A percentile compares a stretch with the other conserved stretches of the same genome.
These are phyloP conservation scores for Cyprinus carpio DNA, from an alignment of 2,113 vertebrate genomes.

Conservation along the genomic window DNA sequence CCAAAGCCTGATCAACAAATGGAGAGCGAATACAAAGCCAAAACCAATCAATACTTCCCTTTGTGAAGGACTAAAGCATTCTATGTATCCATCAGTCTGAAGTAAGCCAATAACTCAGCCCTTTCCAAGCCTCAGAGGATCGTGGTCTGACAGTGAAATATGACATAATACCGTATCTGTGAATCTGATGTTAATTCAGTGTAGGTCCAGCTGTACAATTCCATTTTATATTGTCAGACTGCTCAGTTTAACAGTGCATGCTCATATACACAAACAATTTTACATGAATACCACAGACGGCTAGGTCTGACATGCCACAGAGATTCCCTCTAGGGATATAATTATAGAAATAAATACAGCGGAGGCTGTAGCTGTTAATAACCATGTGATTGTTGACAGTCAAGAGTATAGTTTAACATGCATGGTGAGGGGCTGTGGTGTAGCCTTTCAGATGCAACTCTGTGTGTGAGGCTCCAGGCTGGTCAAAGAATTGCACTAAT, in stretches of 20 bases:
- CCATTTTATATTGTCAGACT: constrained; percentile 46
- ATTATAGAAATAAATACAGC: constrained; percentile 84
- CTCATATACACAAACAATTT: constrained; percentile 38
- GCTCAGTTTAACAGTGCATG: constrained; percentile 25
- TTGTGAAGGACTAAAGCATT: constrained; percentile 72
- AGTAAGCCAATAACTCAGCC: constrained; percentile 48
- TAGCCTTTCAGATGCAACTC: constrained; percentile 65
- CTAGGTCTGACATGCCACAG: constrained; percentile 57
- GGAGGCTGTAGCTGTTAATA: constrained; percentile 78
- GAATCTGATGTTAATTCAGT: constrained; percentile 53
- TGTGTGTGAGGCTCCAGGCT: constrained; percentile 32
- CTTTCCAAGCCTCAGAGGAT: constrained; percentile 46
- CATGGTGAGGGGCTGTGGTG: constrained; percentile 70
- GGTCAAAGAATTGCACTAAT: constrained; percentile 33
- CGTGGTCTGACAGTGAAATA: constrained; percentile 50
- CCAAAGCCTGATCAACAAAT: constrained; percentile 73
- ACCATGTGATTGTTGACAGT: constrained; percentile 82
- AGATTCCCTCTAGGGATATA: constrained; percentile 76
- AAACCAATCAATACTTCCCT: constrained; percentile 75
- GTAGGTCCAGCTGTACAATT: constrained; percentile 54
- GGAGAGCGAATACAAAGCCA: constrained; percentile 71
- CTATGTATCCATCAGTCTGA: constrained; percentile 74
- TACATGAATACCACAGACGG: constrained; percentile 58
- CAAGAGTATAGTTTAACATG: constrained; percentile 79
- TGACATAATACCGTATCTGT: constrained; percentile 52